These are phyloP conservation scores for Herpetotheres cachinnans DNA, from an alignment of 2,113 vertebrate genomes.

Conservation along the genomic window DNA sequence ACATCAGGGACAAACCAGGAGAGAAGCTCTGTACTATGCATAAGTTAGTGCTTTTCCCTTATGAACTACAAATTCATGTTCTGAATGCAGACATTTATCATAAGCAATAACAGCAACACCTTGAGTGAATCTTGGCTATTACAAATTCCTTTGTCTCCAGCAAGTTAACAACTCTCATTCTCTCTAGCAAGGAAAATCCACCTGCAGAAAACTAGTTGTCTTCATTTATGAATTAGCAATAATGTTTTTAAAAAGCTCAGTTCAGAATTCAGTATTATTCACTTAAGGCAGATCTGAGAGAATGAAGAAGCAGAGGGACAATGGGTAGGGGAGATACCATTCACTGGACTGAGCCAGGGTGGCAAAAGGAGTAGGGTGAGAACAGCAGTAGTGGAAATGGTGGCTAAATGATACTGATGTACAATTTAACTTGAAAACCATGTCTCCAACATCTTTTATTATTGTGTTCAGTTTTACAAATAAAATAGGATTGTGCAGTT, in stretches of 20 bases:
- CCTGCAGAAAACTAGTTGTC: not conserved
- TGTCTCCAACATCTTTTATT: not conserved
- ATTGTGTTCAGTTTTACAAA: not conserved
- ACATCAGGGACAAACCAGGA: not conserved
- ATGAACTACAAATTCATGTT: not conserved
- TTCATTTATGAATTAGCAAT: not conserved
- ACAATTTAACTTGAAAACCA: not conserved
- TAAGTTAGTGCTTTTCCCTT: not conserved
- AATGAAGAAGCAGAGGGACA: not conserved
- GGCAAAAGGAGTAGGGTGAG: not conserved
- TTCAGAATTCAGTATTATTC: not conserved
- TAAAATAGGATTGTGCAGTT: not conserved
- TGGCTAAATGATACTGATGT: not conserved
- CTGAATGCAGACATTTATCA: not conserved
- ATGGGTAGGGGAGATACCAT: rapidly evolving
- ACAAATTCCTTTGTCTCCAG: not conserved
- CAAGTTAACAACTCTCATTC: not conserved
- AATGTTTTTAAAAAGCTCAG: not conserved
- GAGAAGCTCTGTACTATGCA: not conserved
- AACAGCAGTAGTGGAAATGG: not conserved
- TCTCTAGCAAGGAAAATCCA: not conserved
- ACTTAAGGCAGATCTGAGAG: not conserved
- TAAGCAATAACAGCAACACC: not conserved
- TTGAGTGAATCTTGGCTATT: not conserved
- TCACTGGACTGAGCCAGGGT: not conserved